A percentile compares a stretch with the other conserved stretches of the same genome.
These are phyloP conservation scores for Rhadina sibilatrix DNA, from an alignment of 2,113 vertebrate species.

Conservation along the genomic window DNA sequence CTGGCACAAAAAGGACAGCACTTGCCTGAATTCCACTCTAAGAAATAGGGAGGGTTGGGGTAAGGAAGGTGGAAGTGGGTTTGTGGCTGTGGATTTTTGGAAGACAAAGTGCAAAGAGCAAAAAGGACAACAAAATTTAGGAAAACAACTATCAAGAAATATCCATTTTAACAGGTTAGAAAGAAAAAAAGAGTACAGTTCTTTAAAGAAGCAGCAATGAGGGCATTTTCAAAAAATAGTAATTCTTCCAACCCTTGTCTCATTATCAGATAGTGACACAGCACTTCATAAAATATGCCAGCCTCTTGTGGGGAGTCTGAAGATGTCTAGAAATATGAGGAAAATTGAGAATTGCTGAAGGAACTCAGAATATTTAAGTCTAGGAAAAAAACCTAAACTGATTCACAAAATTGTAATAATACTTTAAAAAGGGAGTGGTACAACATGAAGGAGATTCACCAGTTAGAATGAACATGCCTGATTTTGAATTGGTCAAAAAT, in stretches of 20 bases:
- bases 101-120: not conserved
- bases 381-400: rapidly evolving
- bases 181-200: not conserved
- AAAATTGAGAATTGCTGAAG: not conserved
- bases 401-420: not conserved
- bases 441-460: not conserved
- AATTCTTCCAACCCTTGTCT: not conserved
- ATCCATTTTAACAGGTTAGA: not conserved
- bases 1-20: not conserved
- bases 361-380: not conserved
- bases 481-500: not conserved
- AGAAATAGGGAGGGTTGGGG: not conserved
- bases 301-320: not conserved
- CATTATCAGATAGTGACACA: not conserved
- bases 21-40: not conserved
- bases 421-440: not conserved
- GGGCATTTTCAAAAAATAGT: not conserved
- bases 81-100: not conserved
- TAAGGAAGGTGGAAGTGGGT: not conserved
- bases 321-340: not conserved
- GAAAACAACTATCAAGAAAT: not conserved
- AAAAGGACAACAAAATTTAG: rapidly evolving
- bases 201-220: not conserved
- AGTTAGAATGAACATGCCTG: not conserved
- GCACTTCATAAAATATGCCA: not conserved